Evolutionary conservation across 1,140 invertebrate genomes (phyloP).

Genomic region (Aphaenogaster ashmeadi): DNA sequence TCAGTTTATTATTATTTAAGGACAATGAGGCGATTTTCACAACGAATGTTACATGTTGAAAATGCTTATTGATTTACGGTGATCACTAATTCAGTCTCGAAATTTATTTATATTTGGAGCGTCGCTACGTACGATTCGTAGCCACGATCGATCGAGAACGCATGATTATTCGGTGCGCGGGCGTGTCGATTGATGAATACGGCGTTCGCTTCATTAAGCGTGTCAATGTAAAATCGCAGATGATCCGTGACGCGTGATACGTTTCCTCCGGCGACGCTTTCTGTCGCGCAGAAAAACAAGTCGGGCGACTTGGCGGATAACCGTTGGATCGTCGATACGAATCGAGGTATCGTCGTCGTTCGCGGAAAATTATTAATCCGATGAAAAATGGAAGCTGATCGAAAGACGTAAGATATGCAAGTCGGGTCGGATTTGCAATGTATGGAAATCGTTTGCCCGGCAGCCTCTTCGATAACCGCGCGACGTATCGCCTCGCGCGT

Average conservation of each 20-base stretch:
- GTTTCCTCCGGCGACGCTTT: constrained; percentile 48
- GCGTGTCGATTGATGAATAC: constrained; percentile 46
- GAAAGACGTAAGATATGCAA: constrained; percentile 11
- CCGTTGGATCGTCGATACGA: neutral
- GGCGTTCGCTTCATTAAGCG: constrained; percentile 26
- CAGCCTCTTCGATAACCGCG: neutral
- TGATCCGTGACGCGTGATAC: constrained; percentile 46
- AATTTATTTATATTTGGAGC: neutral
- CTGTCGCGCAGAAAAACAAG: constrained; percentile 42
- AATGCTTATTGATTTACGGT: constrained; percentile 9
- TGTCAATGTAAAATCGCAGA: constrained; percentile 47
- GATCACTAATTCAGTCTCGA: neutral
- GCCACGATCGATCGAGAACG: constrained; percentile 12
- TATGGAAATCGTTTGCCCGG: constrained; percentile 25
- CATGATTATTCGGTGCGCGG: constrained; percentile 27
- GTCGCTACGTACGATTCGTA: neutral
- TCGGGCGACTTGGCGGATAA: constrained; percentile 11
- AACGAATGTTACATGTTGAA: neutral
- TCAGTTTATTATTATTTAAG: neutral
- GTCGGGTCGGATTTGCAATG: neutral
- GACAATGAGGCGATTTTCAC: neutral
- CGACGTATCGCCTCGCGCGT: neutral
- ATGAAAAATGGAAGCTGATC: constrained; percentile 26
- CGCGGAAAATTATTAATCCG: constrained; percentile 45
- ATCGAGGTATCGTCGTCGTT: constrained; percentile 49